Percentiles rank a stretch among this genome's conserved stretches.
Evolutionary conservation across 1,140 invertebrate species (phyloP).

Genomic region (Brachionus angularis): DNA sequence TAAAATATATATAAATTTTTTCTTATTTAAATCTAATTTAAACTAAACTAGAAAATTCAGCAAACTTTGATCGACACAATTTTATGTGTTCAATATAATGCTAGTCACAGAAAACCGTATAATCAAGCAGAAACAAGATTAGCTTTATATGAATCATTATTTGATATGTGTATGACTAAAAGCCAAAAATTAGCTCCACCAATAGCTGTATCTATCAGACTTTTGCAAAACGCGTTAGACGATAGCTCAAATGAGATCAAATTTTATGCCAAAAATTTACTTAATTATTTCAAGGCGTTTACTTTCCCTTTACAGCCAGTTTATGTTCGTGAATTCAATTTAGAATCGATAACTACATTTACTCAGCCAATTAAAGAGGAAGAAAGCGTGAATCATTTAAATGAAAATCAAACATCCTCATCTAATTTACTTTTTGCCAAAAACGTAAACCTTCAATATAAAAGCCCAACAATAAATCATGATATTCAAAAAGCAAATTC

Average conservation of each 20-base stretch:
- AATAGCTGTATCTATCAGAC: not conserved
- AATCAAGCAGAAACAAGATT: not conserved
- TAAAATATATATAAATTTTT: not conserved
- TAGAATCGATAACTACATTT: no score
- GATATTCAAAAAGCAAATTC: no score
- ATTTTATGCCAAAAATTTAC: not conserved
- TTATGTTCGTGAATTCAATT: no score
- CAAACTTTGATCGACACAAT: conserved; percentile 3
- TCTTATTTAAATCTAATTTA: not conserved
- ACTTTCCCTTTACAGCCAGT: conserved; percentile 27
- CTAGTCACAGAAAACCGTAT: not conserved
- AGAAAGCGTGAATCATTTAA: no score
- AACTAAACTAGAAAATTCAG: conserved; percentile 27
- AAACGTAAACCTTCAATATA: no score
- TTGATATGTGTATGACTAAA: conserved; percentile 7
- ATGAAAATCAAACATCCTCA: no score
- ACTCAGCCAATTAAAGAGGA: no score
- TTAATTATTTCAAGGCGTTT: not conserved
- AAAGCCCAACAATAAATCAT: no score
- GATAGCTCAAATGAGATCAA: not conserved
- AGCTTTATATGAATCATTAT: conserved; percentile 3
- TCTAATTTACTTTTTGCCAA: no score
- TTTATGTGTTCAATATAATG: conserved; percentile 16
- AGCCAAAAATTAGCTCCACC: conserved; percentile 13
- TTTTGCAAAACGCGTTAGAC: not conserved